Evolutionary conservation across 2,113 vertebrate genomes (phyloP).

Genomic region (Hemiscyllium ocellatum): DNA sequence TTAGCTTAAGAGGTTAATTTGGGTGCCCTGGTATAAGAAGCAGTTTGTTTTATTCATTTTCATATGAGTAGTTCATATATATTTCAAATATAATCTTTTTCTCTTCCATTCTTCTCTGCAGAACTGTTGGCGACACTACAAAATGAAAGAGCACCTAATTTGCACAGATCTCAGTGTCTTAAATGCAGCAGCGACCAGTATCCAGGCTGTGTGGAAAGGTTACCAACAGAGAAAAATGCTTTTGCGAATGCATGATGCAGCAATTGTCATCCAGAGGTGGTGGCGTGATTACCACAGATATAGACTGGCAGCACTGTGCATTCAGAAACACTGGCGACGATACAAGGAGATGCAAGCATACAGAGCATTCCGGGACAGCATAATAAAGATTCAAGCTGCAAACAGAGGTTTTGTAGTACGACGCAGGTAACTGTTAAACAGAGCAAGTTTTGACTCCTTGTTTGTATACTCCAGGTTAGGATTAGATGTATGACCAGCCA

Average conservation of each 20-base stretch:
- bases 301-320: conserved; percentile 62
- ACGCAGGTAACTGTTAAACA: conserved; percentile 62
- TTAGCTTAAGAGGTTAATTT: conserved; percentile 29
- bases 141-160: conserved; percentile 48
- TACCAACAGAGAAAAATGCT: conserved; percentile 62
- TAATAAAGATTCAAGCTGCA: conserved; percentile 64
- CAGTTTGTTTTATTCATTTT: conserved; percentile 16
- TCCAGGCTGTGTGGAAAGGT: conserved; percentile 80
- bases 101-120: conserved; percentile 45
- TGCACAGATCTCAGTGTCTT: conserved; percentile 47
- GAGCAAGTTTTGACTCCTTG: background rate
- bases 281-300: conserved; percentile 59
- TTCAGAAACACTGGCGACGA: conserved; percentile 79
- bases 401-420: conserved; percentile 70
- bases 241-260: conserved; percentile 63
- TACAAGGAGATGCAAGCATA: conserved; percentile 58
- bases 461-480: background rate
- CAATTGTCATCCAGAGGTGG: conserved; percentile 70
- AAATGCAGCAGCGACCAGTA: conserved; percentile 60
- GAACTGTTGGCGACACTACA: conserved; percentile 74
- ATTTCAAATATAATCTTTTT: background rate
- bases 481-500: background rate
- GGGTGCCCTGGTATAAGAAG: background rate
- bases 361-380: conserved; percentile 48
- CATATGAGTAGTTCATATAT: background rate